These are phyloP conservation scores for Callinectes sapidus DNA, from an alignment of 2,888 invertebrate species.

Conservation along the genomic window DNA sequence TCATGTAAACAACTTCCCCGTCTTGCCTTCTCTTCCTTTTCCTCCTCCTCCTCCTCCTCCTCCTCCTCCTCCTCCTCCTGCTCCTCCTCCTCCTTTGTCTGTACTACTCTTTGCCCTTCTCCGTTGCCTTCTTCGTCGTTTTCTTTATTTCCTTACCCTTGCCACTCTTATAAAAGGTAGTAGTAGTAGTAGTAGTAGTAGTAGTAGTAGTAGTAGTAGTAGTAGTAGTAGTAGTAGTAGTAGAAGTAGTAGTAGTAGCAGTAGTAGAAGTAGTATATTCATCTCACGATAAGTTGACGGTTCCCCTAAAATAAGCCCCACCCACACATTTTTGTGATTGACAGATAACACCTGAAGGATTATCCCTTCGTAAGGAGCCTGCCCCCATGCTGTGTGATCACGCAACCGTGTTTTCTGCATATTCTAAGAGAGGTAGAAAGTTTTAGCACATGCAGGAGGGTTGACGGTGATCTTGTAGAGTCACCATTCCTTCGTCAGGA, in stretches of 20 bases:
- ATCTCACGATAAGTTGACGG: too few relatives aligned
- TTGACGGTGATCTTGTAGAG: too few relatives aligned
- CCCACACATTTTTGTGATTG: too few relatives aligned
- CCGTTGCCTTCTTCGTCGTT: neutral
- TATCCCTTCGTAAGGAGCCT: too few relatives aligned
- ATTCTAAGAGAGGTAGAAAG: too few relatives aligned
- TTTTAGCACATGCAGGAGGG: too few relatives aligned
- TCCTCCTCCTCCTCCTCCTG: neutral
- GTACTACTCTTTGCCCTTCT: neutral
- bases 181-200: conserved; percentile 34
- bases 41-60: neutral
- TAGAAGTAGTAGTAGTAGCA: neutral
- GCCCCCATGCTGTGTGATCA: too few relatives aligned
- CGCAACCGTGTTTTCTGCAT: too few relatives aligned
- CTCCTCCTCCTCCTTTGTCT: neutral
- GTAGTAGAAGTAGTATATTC: neutral
- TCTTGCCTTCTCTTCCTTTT: neutral
- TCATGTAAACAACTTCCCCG: neutral
- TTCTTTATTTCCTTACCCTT: neutral
- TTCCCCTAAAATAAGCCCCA: too few relatives aligned
- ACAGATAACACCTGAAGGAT: too few relatives aligned
- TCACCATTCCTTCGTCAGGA: too few relatives aligned
- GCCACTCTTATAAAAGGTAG: neutral
- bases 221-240: neutral
- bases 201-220: conserved; percentile 36